Percentiles rank a stretch among this genome's conserved stretches.
Conservation (phyloP, 2,113 vertebrate species). For the Carlito syrichta region DNA sequence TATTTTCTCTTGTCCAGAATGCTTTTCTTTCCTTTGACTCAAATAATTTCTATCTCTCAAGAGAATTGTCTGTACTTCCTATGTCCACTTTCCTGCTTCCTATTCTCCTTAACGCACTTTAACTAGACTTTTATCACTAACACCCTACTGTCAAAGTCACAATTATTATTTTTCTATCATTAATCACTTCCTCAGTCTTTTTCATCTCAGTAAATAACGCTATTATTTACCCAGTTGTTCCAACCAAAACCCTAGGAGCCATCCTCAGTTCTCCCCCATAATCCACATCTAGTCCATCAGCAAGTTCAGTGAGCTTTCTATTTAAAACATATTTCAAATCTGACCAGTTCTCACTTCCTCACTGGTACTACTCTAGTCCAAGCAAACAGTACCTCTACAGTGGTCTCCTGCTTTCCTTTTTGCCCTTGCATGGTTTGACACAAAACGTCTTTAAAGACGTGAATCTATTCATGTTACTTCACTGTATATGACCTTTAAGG, state of each 20-base stretch:
- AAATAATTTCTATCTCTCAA: not conserved
- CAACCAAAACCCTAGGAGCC: not conserved
- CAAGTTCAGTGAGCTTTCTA: not conserved
- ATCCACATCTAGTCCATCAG: not conserved
- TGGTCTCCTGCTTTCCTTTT: not conserved
- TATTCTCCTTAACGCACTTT: not conserved
- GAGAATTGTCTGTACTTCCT: not conserved
- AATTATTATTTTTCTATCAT: not conserved
- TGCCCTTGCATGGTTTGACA: not conserved
- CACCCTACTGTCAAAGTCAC: not conserved
- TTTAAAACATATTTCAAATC: not conserved
- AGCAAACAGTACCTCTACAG: not conserved
- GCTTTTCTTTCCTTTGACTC: not conserved
- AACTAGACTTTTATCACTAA: not conserved
- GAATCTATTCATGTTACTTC: not conserved
- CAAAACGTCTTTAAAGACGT: not conserved
- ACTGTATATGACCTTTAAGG: not conserved
- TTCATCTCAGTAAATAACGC: not conserved
- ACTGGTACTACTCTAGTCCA: not conserved
- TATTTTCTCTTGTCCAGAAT: not conserved
- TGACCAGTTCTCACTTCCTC: not conserved
- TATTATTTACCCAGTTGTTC: not conserved
- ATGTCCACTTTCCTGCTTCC: not conserved
- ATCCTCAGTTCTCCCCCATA: not conserved
- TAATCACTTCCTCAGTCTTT: conserved; percentile 29